Conservation (phyloP, 2,888 invertebrate species). For the Pediacus dermestoides region DNA sequence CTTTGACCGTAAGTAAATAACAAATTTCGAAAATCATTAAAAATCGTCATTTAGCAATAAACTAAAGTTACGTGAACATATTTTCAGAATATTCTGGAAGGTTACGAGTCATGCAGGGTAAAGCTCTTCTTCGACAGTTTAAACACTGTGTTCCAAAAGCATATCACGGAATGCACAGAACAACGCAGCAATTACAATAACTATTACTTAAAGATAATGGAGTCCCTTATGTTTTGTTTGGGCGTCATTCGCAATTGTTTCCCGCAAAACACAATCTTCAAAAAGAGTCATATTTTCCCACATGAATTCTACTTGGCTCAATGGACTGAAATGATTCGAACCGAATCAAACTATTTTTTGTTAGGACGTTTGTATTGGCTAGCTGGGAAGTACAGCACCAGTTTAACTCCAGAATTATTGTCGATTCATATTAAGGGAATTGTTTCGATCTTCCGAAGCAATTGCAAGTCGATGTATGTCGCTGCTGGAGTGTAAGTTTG, state of each 20-base stretch:
- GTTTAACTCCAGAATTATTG: constrained; percentile 20
- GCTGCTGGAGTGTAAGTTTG: constrained; percentile 27
- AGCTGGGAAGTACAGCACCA: constrained; percentile 25
- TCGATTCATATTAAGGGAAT: constrained; percentile 22
- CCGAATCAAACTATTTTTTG: constrained; percentile 10
- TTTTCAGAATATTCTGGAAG: constrained; percentile 20
- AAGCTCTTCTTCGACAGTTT: constrained; percentile 23
- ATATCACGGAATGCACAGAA: constrained; percentile 22
- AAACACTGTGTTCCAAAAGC: constrained; percentile 24
- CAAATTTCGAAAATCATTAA: no score
- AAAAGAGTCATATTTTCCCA: constrained; percentile 16
- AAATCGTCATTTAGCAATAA: constrained; percentile 8
- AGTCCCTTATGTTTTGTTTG: constrained; percentile 30
- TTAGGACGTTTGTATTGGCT: constrained; percentile 25
- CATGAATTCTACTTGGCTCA: constrained; percentile 22
- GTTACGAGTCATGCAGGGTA: constrained; percentile 18
- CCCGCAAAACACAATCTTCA: constrained; percentile 14
- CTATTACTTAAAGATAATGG: constrained; percentile 25
- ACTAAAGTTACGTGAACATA: background rate
- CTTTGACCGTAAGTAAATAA: constrained; percentile 27
- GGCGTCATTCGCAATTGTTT: constrained; percentile 20
- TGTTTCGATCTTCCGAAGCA: constrained; percentile 17
- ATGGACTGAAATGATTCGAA: constrained; percentile 23
- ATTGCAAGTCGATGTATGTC: constrained; percentile 17
- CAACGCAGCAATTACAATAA: constrained; percentile 15